Evolutionary conservation across 1,140 invertebrate species (phyloP).

Genomic region (Globodera rostochiensis): DNA sequence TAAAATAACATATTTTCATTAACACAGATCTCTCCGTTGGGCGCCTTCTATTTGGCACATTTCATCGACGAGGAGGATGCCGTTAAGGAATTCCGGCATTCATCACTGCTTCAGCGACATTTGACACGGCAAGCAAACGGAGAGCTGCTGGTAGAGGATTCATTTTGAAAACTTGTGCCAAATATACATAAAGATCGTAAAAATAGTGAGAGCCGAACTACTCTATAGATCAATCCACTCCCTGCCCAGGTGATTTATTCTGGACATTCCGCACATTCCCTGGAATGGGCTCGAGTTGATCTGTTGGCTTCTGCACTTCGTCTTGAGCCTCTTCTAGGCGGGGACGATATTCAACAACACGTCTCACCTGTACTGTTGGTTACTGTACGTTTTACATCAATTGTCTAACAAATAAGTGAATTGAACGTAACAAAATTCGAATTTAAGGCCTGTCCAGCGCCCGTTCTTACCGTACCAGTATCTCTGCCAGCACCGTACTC

Average conservation of each 20-base stretch:
- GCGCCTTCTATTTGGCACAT: slow-evolving; percentile 37
- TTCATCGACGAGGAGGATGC: slow-evolving; percentile 35
- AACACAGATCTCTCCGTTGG: slow-evolving; percentile 21
- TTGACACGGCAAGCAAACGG: slow-evolving; percentile 32
- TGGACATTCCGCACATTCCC: slow-evolving; percentile 46
- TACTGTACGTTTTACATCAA: not conserved
- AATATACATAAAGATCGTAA: no score
- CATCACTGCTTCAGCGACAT: slow-evolving; percentile 1
- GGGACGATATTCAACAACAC: slow-evolving; percentile 11
- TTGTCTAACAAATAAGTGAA: not conserved
- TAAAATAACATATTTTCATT: slow-evolving; percentile 23
- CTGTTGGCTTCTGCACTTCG: slow-evolving; percentile 38
- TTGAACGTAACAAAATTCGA: slow-evolving; percentile 11
- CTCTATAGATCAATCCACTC: no score
- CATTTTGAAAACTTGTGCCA: no score
- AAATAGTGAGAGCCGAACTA: no score
- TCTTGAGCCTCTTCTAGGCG: slow-evolving; percentile 46
- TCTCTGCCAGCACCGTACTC: not conserved
- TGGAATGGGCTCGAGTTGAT: slow-evolving; percentile 52
- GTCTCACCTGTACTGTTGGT: not conserved
- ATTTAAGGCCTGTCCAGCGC: slow-evolving; percentile 53
- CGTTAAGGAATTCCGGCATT: slow-evolving; percentile 4
- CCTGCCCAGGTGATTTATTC: slow-evolving; percentile 47
- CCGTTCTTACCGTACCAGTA: slow-evolving; percentile 22
- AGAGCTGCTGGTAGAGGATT: slow-evolving; percentile 29